Evolutionary conservation across 2,113 vertebrate species (phyloP), one percentile per base, ranked within the genome.

Genomic region (Tylochromis polylepis): DNA sequence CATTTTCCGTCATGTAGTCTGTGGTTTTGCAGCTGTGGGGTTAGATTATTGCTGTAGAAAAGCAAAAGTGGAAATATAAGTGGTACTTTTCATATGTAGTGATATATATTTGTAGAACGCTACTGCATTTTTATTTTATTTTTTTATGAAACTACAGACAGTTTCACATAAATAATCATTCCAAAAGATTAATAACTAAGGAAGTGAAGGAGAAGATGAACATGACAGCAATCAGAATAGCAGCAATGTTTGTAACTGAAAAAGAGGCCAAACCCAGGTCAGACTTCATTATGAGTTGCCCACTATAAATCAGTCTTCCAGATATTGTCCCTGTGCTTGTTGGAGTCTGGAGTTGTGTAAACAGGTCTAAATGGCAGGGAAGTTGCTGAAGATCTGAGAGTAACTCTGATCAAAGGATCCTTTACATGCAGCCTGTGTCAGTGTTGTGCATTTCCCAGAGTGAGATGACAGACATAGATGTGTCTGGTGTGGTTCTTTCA

Each of bases 351-450:
- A 89, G 93, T 94, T 95, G 89, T 95, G 93, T 94, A 93, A 94
- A 94, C 94, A 95, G 24, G 5, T 80, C 72, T 92, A 92, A 95
- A 95, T 91, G 85, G 90, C 91, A 88, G 91, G 88, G 92, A 92
- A 89, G 91, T 89, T 87, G 89, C 86, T 79, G 55, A 90, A 93
- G 92, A 94, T 95, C 94, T 94, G 90, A 93, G 88, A 91, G 87
- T 87, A 89, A 80, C 88, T 78, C 89, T 94, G 94, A 95, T 96
- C 94, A 95, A 95, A 95, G 95, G 89, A 43, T 20, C 80, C 85
- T 94, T 91, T 90, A 88, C 94, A 91, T 88, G 81, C 87, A 94
- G 89, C 88, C 86, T 36, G 86, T 92, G 93, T 94, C 88, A 92
- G 91, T 24, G 53, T 75, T 82, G 65, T 84, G 84, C 38, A 81